Conservation (phyloP, 2,888 invertebrate species). For the Ernsta delagoae region DNA sequence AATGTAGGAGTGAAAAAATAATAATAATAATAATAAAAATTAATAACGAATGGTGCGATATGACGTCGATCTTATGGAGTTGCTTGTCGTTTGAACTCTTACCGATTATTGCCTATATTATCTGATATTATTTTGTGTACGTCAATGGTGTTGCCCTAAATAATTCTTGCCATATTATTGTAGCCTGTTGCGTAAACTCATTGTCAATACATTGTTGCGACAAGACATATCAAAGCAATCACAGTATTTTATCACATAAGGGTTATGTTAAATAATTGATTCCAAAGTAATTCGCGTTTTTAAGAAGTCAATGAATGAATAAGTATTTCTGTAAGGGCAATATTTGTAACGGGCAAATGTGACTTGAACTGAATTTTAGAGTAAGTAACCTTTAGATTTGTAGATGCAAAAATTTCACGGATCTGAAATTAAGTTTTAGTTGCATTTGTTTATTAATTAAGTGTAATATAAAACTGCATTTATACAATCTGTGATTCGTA, state of each 20-base stretch:
- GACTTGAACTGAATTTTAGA: slow-evolving; percentile 36
- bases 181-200: slow-evolving; percentile 46
- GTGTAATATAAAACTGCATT: slow-evolving; percentile 35
- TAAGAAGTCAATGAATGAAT: slow-evolving; percentile 20
- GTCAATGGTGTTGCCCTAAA: slow-evolving; percentile 67
- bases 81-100: slow-evolving; percentile 67
- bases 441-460: slow-evolving; percentile 31
- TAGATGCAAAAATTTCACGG: slow-evolving; percentile 5
- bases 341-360: slow-evolving; percentile 33
- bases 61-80: slow-evolving; percentile 77
- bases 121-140: slow-evolving; percentile 70
- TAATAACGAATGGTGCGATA: slow-evolving; percentile 81
- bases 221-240: slow-evolving; percentile 79
- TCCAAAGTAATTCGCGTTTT: slow-evolving; percentile 28
- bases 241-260: slow-evolving; percentile 56
- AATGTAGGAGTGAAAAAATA: slow-evolving; percentile 57
- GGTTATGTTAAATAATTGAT: slow-evolving; percentile 24
- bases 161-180: slow-evolving; percentile 68
- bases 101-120: slow-evolving; percentile 73
- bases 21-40: slow-evolving; percentile 51
- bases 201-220: slow-evolving; percentile 58
- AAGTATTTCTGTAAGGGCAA: slow-evolving; percentile 30
- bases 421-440: slow-evolving; percentile 30
- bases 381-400: slow-evolving; percentile 17
- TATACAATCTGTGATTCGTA: background rate